phyloP scores from a whole-genome alignment of 2,113 vertebrate genomes.

The Machaerirhynchus nigripectus region DNA sequence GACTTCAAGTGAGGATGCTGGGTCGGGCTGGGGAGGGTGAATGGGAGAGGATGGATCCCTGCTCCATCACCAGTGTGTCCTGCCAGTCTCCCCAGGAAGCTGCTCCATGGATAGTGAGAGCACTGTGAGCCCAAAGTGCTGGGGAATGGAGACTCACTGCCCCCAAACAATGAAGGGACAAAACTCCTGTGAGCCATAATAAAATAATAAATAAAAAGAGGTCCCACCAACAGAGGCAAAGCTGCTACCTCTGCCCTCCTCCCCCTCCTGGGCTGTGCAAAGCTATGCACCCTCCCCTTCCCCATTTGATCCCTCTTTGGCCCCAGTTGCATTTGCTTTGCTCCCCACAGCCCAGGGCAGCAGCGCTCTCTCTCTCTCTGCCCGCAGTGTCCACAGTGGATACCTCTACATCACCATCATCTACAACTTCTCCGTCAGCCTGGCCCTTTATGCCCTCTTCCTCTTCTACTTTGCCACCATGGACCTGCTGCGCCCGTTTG shows the following conservation, averaged over 20 bases:
- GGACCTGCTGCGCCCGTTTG: constrained; percentile 88
- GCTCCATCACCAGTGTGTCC: neutral
- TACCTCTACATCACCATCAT: constrained; percentile 95
- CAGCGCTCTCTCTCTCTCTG: neutral
- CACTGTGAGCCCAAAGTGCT: neutral
- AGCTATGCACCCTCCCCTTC: fast-evolving
- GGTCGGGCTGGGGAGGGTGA: neutral
- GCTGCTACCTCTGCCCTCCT: neutral
- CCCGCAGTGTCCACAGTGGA: constrained; percentile 82
- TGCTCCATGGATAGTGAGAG: neutral
- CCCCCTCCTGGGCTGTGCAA: neutral
- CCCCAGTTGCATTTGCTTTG: neutral
- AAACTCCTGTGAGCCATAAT: neutral
- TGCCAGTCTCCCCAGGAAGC: neutral
- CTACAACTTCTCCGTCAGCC: constrained; percentile 93
- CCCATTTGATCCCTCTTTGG: neutral
- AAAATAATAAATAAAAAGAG: neutral
- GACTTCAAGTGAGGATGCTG: constrained; percentile 89
- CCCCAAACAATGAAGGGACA: neutral
- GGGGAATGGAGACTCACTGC: fast-evolving
- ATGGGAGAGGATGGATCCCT: neutral
- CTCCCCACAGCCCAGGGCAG: neutral
- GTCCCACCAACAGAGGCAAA: neutral
- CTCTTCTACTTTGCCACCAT: constrained; percentile 94
- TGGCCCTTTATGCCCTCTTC: constrained; percentile 91